A percentile compares a stretch with the other conserved stretches of the same genome.
Evolutionary conservation across 2,113 vertebrate genomes (phyloP).

Genomic region (Silurus meridionalis): DNA sequence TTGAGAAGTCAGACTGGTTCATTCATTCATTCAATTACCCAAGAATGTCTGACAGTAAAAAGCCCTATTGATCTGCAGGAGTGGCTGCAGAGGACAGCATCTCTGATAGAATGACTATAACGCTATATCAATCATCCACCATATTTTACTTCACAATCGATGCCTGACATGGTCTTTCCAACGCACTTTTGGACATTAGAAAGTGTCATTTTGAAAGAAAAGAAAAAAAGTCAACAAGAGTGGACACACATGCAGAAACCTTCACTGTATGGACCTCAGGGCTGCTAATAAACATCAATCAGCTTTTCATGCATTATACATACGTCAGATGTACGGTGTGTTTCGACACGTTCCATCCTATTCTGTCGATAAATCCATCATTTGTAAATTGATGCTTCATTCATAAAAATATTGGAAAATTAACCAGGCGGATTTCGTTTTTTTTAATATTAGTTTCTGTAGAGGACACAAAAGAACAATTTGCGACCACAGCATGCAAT

Average conservation of each 20-base stretch:
- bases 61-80: conserved; percentile 41
- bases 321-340: too few species aligned
- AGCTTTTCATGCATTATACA: neutral
- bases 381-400: neutral
- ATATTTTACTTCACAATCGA: conserved; percentile 42
- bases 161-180: conserved; percentile 30
- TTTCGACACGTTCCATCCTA: too few species aligned
- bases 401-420: conserved; percentile 18
- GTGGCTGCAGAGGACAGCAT: conserved; percentile 45
- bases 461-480: conserved; percentile 30
- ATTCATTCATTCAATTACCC: conserved; percentile 48
- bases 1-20: conserved; percentile 24
- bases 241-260: neutral
- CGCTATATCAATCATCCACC: conserved; percentile 42
- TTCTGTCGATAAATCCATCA: too few species aligned
- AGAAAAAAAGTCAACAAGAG: conserved; percentile 6
- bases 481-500: conserved; percentile 23
- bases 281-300: neutral
- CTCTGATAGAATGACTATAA: conserved; percentile 50
- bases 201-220: conserved; percentile 32
- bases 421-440: conserved; percentile 18
- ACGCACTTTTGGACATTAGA: conserved; percentile 26
- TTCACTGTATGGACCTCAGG: neutral
- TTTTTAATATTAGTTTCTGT: neutral
- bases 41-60: conserved; percentile 47